Percentiles rank a stretch among this genome's conserved stretches.
phyloP scores from a whole-genome alignment of 53 echinoderm and acorn worm species.

The Luidia sarsii region DNA sequence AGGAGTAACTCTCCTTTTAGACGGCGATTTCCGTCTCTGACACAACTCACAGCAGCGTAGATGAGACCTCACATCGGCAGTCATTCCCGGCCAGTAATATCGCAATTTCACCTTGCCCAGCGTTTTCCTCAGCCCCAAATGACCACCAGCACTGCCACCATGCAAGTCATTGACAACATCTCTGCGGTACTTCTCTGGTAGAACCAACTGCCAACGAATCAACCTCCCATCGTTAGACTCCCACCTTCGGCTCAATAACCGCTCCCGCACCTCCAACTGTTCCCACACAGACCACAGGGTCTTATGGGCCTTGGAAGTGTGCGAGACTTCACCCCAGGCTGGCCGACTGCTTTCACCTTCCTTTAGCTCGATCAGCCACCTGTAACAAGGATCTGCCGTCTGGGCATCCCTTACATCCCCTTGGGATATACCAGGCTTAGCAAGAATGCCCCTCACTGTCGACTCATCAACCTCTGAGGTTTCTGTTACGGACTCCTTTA shows the following conservation, averaged over 20 bases:
- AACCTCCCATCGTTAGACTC: constrained; percentile 35
- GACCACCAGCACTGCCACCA: constrained; percentile 17
- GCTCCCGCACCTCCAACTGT: not conserved
- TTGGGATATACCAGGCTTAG: too few relatives aligned
- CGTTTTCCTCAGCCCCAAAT: constrained; percentile 34
- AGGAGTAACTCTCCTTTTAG: not conserved
- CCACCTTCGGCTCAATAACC: constrained; percentile 18
- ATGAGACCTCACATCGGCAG: constrained; percentile 7
- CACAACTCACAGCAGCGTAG: constrained; percentile 30
- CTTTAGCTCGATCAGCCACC: too few relatives aligned
- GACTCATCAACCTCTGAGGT: not conserved
- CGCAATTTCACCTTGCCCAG: constrained; percentile 20
- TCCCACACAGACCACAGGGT: constrained; percentile 34
- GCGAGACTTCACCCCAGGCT: too few relatives aligned
- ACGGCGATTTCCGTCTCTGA: constrained; percentile 22
- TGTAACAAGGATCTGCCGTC: constrained; percentile 24
- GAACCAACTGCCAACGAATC: not conserved
- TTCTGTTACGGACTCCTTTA: not conserved
- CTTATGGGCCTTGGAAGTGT: constrained; percentile 3
- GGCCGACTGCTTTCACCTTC: too few relatives aligned
- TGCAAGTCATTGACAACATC: constrained; percentile 1
- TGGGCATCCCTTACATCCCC: constrained; percentile 65
- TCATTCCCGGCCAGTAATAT: constrained; percentile 43
- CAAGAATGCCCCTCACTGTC: too few relatives aligned
- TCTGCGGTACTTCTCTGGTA: not conserved